Percentiles rank a stretch among this genome's conserved stretches.
phyloP scores from a whole-genome alignment of 2,113 vertebrate genomes.

The Chauna torquata region DNA sequence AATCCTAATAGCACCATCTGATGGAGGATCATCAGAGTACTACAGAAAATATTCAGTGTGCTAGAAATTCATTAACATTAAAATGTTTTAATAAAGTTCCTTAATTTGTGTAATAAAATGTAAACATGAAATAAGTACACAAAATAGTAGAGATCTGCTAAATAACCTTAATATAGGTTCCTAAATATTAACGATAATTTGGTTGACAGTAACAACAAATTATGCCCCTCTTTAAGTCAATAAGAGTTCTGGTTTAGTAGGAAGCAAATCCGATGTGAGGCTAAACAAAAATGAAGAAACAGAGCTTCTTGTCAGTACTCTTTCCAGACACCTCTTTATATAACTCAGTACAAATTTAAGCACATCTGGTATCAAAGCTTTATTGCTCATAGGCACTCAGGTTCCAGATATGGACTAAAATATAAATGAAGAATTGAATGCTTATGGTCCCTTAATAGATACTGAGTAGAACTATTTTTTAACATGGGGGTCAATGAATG shows the following conservation, averaged over 20 bases:
- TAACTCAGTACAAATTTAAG: neutral
- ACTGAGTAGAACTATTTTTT: neutral
- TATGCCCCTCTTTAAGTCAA: neutral
- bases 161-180: neutral
- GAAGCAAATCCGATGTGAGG: neutral
- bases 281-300: neutral
- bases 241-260: neutral
- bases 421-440: neutral
- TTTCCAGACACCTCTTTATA: neutral
- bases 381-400: neutral
- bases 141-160: neutral
- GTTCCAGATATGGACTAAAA: neutral
- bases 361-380: neutral
- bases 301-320: neutral
- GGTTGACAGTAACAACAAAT: neutral
- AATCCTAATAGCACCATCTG: conserved; percentile 63
- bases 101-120: neutral
- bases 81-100: neutral
- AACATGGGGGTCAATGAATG: neutral
- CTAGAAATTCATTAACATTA: neutral
- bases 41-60: neutral
- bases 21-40: conserved; percentile 32
- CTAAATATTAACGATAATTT: neutral
- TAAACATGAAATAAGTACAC: neutral
- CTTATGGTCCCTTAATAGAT: neutral